Base-by-base conservation (phyloP, 2,797 vertebrate species). In the Intellagama lesueurii region DNA sequence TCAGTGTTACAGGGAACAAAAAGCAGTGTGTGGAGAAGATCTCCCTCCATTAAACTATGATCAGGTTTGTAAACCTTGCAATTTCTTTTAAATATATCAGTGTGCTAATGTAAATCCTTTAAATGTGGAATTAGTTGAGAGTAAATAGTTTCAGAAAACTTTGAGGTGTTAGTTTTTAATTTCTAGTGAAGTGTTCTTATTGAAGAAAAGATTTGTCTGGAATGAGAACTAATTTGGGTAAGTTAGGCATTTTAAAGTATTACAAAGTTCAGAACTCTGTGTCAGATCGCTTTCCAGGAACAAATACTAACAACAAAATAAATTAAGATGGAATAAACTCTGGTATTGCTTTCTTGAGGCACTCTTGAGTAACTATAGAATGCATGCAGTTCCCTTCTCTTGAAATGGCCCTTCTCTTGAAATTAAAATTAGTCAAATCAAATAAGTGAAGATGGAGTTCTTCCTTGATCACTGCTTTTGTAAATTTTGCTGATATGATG, bases 1-100 rank as follows among this genome's bases (percentile, higher is more conserved):
- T 0, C 97, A 96, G 92, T 99, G 99, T 96, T 98, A 97, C 1
- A 96, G 94, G 0, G 99, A 99, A 91, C 99, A 99, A 96, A 98
- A 94, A 90, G 93, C 95, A 0, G 98, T 98, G 28, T 98, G 98
- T 26, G 98, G 99, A 40, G 97, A 98, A 0, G 93, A 97, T 87
- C 95, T 99, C 90, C 97, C 98, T 3, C 96, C 98, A 0, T 94
- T 99, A 2, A 92, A 96, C 83, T 98, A 98, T 0, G 98, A 99
- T 69, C 98, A 99, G 98, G 99, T 99, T 79, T 88, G 95, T 91
- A 75, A 3, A n/a, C 52, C 85, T 78, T 26, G 0, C 77, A 44
- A 16, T 64, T 87, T 0, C 6, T 72, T 26, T 4, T 0, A 52
- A 3, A 7, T 85, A 66, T 83, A 47, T n/a, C 26, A 30, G 9